Base-by-base conservation (phyloP, 53 echinoderm and acorn worm species). In the Echinometra lucunter region DNA sequence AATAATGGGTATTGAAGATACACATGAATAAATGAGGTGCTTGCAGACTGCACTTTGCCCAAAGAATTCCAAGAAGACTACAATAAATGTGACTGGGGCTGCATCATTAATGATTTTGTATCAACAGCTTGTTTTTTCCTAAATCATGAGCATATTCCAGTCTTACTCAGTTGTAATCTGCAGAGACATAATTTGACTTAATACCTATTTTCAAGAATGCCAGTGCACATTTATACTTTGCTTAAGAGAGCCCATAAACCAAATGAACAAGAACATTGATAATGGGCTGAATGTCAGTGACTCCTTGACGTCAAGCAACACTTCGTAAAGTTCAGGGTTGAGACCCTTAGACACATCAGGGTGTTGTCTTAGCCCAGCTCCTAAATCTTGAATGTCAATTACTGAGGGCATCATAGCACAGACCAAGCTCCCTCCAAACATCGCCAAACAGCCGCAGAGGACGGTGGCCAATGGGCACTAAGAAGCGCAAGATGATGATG, bases 311-410 rank as follows among this genome's bases (percentile, higher is more conserved):
- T 89, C 89, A 89, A 89, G 21, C 38, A 37, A 27, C 40, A 25
- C 58, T 57, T 89, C 5, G 35, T 58, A 58, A 49, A 89, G 89
- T 89, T 89, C 89, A 89, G 57, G 89, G 57, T 60, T 37, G 49
- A 60, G 58, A 58, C 57, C 58, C 58, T 57, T 89, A 89, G 89
- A 89, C 89, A 89, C 89, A 89, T 89, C 89, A 89, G 37, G 37
- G 37, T 89, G 89, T 89, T 89, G 63, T 58, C 58, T 57, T 89
- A 89, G 89, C 89, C 89, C 57, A 60, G 32, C 89, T 89, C 89
- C 18, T 38, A 57, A 89, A 89, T 89, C 89, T 89, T 89, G 89
- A 89, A 57, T 60, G 89, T 89, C 89, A 89, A 89, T 89, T 89
- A 89, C 89, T 89, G 37, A 58, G 23, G 89, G 60, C 89, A 89